Percentiles rank a stretch among this genome's conserved stretches.
Conservation (phyloP, 2,888 invertebrate genomes). For the Timema podura region DNA sequence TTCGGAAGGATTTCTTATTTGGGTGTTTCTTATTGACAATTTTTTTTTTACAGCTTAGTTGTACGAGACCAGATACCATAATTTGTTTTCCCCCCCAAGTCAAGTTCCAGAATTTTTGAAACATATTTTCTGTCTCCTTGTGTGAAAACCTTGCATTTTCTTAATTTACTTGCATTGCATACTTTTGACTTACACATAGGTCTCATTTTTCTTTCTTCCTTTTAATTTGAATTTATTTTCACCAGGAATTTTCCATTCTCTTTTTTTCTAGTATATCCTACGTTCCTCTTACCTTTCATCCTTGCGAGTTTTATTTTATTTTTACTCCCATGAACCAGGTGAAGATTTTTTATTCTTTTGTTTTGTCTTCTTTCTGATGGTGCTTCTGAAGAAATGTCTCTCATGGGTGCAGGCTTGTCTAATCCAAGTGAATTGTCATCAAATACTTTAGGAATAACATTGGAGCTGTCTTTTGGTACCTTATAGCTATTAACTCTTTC, state of each 20-base stretch:
- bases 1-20: neutral
- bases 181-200: neutral
- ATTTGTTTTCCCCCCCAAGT: neutral
- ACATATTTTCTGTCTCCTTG: neutral
- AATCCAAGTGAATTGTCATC: too few relatives aligned
- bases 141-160: constrained; percentile 4
- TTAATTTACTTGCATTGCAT: constrained; percentile 1
- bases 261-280: neutral
- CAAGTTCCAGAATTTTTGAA: constrained; percentile 5
- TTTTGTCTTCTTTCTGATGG: neutral
- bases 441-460: too few relatives aligned
- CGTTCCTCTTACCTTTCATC: neutral
- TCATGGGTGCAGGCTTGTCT: neutral
- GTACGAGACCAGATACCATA: neutral
- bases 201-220: neutral
- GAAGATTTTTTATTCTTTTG: neutral
- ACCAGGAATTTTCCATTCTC: neutral
- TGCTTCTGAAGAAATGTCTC: neutral
- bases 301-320: constrained; percentile 4
- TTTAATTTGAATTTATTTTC: neutral
- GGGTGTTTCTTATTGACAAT: neutral
- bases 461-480: too few relatives aligned
- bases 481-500: too few relatives aligned
- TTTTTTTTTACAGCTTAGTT: neutral
- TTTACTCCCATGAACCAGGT: neutral